Evolutionary conservation across 2,888 invertebrate species (phyloP).

Genomic region (Ornithoptera priamus): DNA sequence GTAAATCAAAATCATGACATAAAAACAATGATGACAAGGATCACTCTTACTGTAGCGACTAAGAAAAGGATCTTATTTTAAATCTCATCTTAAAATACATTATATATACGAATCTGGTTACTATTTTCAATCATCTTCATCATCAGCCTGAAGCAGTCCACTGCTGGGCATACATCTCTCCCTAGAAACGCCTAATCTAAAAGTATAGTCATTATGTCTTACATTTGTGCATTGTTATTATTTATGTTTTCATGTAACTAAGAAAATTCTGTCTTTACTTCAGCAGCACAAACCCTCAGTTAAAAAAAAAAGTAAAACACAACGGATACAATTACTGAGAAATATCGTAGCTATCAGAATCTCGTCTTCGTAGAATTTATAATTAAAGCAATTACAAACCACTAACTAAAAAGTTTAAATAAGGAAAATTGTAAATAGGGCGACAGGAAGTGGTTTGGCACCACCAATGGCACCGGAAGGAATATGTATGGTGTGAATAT

Average conservation of each 20-base stretch:
- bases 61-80: too few species aligned
- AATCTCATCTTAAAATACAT: too few species aligned
- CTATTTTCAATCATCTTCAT: too few species aligned
- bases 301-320: neutral
- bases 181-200: neutral
- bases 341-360: constrained; percentile 3
- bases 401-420: neutral
- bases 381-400: constrained; percentile 10
- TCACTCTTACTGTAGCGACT: too few species aligned
- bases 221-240: neutral
- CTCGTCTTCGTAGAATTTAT: constrained; percentile 11
- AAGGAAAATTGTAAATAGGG: constrained; percentile 21
- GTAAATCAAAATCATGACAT: too few species aligned
- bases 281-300: neutral
- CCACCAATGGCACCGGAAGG: constrained; percentile 19
- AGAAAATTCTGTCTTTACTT: neutral
- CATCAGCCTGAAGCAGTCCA: too few species aligned
- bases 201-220: too few species aligned
- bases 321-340: constrained; percentile 15
- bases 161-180: neutral
- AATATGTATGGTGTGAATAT: constrained; percentile 22
- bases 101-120: too few species aligned
- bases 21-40: too few species aligned
- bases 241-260: neutral
- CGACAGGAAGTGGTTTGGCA: constrained; percentile 7